phyloP scores from a whole-genome alignment of 2,113 vertebrate genomes.

The Leptobrachium ailaonicum region DNA sequence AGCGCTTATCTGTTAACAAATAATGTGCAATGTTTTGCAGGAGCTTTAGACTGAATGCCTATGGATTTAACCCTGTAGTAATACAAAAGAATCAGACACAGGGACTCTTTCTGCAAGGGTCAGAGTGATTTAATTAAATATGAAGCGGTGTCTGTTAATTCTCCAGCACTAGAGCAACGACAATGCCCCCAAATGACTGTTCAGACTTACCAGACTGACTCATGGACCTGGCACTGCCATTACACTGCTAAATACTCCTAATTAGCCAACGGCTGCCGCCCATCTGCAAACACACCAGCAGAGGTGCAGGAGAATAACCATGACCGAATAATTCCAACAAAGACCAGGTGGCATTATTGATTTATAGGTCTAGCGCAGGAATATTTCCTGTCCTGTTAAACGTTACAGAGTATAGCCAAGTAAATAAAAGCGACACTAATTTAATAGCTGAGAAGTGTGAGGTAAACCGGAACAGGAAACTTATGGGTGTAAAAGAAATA shows the following conservation, averaged over 20 bases:
- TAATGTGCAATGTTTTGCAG: too few species aligned
- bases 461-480: too few species aligned
- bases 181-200: slow-evolving; percentile 25
- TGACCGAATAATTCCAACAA: neutral
- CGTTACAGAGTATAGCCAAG: too few species aligned
- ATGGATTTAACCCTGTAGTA: neutral
- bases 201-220: slow-evolving; percentile 9
- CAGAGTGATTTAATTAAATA: neutral
- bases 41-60: neutral
- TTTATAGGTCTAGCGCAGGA: too few species aligned
- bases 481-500: too few species aligned
- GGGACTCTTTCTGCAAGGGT: neutral
- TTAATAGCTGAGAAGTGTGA: too few species aligned
- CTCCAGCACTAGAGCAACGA: slow-evolving; percentile 5
- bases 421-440: too few species aligned
- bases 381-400: too few species aligned
- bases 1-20: neutral
- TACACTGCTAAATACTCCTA: slow-evolving; percentile 21
- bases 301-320: neutral
- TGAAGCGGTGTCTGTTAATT: slow-evolving; percentile 14
- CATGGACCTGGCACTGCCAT: slow-evolving; percentile 20
- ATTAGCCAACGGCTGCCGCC: slow-evolving; percentile 22
- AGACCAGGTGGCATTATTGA: neutral
- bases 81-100: neutral
- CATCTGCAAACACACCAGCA: neutral